Evolutionary conservation across 1,140 invertebrate genomes (phyloP).

Genomic region (Drosophila erecta): DNA sequence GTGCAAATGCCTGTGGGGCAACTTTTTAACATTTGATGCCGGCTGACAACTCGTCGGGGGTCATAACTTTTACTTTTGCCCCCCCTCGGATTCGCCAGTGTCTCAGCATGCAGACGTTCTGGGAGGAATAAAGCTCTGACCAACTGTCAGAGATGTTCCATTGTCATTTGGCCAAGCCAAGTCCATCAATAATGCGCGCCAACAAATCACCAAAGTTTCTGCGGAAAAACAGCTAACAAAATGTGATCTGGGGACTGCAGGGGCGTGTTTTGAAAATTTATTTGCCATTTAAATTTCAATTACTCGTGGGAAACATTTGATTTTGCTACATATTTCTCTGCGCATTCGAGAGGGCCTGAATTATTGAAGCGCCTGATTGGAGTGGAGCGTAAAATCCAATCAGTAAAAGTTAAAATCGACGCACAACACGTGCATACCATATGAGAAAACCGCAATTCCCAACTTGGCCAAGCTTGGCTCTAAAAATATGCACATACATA

Average conservation of each 20-base stretch:
- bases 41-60: constrained; percentile 43
- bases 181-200: constrained; percentile 47
- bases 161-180: constrained; percentile 10
- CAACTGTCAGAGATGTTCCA: constrained; percentile 37
- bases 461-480: constrained; percentile 2
- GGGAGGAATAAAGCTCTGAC: constrained; percentile 13
- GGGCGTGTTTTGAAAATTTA: constrained; percentile 43
- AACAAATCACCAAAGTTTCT: constrained; percentile 55
- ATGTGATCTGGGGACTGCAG: constrained; percentile 45
- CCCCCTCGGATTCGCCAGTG: constrained; percentile 2
- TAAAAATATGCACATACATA: background rate
- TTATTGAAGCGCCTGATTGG: constrained; percentile 75
- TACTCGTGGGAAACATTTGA: constrained; percentile 33
- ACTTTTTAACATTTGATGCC: constrained; percentile 58
- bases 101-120: background rate
- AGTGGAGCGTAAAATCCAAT: constrained; percentile 69
- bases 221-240: constrained; percentile 24
- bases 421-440: constrained; percentile 24
- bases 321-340: constrained; percentile 20
- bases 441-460: constrained; percentile 21
- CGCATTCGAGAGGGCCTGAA: constrained; percentile 46
- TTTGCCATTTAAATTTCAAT: constrained; percentile 79
- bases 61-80: constrained; percentile 28
- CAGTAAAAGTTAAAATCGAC: constrained; percentile 44
- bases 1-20: constrained; percentile 17